Evolutionary conservation across 1,140 invertebrate species (phyloP).

Genomic region (Trichonephila inaurata): DNA sequence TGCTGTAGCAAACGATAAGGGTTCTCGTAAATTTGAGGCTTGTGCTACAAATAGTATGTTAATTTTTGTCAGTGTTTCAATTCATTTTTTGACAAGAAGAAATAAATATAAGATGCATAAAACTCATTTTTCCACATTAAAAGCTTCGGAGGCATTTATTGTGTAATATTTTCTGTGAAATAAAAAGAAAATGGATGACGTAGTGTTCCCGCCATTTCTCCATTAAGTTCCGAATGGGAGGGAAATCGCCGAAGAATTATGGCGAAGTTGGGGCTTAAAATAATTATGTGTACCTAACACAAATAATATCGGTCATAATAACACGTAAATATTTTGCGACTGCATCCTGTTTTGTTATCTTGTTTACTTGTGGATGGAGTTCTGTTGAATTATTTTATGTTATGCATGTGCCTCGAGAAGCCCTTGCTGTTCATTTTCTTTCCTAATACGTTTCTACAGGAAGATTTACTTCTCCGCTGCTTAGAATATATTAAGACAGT

Average conservation of each 20-base stretch:
- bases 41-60: slow-evolving; percentile 10
- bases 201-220: not conserved
- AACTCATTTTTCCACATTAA: not conserved
- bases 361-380: no score
- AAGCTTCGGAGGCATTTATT: not conserved
- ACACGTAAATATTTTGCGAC: no score
- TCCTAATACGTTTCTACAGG: no score
- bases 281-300: not conserved
- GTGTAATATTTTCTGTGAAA: not conserved
- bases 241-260: not conserved
- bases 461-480: no score
- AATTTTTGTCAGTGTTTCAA: not conserved
- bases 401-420: no score
- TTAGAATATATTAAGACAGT: no score
- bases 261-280: not conserved
- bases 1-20: slow-evolving; percentile 3
- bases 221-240: not conserved
- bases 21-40: slow-evolving; percentile 15
- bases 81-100: not conserved
- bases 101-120: not conserved
- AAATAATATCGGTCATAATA: no score
- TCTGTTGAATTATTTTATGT: not conserved
- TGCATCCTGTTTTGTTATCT: no score
- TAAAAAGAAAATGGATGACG: slow-evolving; percentile 2
- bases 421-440: no score